These are phyloP conservation scores for Otus sunia DNA, from an alignment of 2,113 vertebrate genomes.

Conservation along the genomic window DNA sequence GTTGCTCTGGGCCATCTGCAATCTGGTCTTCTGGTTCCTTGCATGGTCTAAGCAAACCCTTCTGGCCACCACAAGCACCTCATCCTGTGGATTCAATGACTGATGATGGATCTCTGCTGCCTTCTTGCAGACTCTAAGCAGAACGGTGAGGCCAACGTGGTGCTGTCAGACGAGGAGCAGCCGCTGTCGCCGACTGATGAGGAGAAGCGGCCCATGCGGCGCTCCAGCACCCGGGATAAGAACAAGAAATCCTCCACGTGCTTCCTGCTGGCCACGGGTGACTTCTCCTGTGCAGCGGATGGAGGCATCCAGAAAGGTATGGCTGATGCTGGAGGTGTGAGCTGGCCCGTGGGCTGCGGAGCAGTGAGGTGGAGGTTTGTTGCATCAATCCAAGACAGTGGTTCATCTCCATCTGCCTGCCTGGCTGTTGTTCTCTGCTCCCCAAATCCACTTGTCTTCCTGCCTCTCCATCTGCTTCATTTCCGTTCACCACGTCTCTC, in stretches of 20 bases:
- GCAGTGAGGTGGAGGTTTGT: not conserved
- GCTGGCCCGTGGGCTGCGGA: not conserved
- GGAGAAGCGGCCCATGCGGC: slow-evolving; percentile 81
- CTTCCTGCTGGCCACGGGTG: slow-evolving; percentile 86
- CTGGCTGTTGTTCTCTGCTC: not conserved
- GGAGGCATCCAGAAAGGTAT: slow-evolving; percentile 84
- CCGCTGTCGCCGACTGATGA: slow-evolving; percentile 77
- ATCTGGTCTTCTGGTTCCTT: not conserved
- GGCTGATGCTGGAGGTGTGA: not conserved
- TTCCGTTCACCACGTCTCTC: accelerated
- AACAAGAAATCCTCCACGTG: slow-evolving; percentile 90
- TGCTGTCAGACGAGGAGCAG: slow-evolving; percentile 89
- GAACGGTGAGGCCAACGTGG: slow-evolving; percentile 90
- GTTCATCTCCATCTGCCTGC: not conserved
- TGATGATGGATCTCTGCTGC: not conserved
- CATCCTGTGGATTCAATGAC: accelerated
- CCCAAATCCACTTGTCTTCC: not conserved
- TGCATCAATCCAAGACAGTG: not conserved
- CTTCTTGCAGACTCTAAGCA: slow-evolving; percentile 87
- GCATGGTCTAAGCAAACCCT: not conserved
- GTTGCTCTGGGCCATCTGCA: not conserved
- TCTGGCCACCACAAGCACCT: not conserved
- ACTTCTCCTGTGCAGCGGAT: slow-evolving; percentile 82
- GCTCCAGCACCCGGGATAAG: slow-evolving; percentile 84
- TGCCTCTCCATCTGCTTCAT: not conserved